These are phyloP conservation scores for Upupa epops DNA, from an alignment of 2,113 vertebrate species.

Conservation along the genomic window DNA sequence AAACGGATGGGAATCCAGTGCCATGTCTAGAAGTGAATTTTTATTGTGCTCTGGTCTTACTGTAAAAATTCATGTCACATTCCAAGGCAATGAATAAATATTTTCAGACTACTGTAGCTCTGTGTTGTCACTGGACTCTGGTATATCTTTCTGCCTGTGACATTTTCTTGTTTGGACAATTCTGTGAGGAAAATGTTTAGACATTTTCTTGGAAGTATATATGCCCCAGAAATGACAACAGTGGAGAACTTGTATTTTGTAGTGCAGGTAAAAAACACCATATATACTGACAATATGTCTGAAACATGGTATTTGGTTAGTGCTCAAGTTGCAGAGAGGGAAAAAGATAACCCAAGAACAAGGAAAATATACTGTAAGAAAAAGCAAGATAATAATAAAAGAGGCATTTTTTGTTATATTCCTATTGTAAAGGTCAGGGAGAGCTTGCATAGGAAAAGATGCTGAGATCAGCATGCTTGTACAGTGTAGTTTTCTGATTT, in stretches of 20 bases:
- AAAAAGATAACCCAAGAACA: background rate
- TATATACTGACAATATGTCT: fast-evolving
- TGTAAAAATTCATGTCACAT: background rate
- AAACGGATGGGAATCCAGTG: background rate
- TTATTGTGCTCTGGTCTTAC: background rate
- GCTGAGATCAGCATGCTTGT: background rate
- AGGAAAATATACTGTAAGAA: background rate
- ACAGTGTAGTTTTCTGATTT: no score
- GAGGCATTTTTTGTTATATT: fast-evolving
- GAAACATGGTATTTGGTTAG: background rate
- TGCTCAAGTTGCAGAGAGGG: background rate
- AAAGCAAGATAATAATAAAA: background rate
- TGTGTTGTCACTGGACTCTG: background rate
- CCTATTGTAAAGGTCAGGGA: background rate
- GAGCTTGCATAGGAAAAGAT: background rate
- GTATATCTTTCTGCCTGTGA: background rate
- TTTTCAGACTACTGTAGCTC: background rate
- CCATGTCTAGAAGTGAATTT: background rate
- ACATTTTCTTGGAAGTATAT: background rate
- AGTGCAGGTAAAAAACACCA: background rate
- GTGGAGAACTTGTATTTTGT: background rate
- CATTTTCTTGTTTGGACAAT: background rate
- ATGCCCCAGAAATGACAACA: background rate
- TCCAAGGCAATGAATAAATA: background rate
- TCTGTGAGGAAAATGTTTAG: background rate